Evolutionary conservation across 1,140 invertebrate species (phyloP), one percentile per base, ranked within the genome.

Genomic region (Apis dorsata): DNA sequence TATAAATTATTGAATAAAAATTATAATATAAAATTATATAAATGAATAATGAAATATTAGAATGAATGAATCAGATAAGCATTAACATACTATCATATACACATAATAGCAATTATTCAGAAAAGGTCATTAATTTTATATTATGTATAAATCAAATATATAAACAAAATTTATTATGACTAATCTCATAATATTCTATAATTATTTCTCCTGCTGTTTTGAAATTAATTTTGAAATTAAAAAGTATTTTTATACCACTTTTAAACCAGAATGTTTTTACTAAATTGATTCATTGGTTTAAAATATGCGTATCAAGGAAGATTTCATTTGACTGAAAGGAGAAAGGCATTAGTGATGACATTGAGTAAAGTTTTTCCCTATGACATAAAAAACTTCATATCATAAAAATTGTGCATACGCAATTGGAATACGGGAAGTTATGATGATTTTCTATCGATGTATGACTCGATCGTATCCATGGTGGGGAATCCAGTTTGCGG

Each of bases 401-500:
- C 21, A 65, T n/a, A 17, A 53, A 72, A 80, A 17, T 79, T 68
- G 60, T 19, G 15, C 57, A 24, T 0, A 53, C 49, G 21, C 44
- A 17, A 65, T 15, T 34, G 24, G 24, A 55, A 0, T 5, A 49
- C 76, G 66, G 79, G 83, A 85, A 89, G 34, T 84, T 79, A 49
- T 53, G 13, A 44, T 70, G 72, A 85, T 88, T 90, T 84, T 79
- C 80, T 82, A 83, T 75, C 34, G 63, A 72, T 34, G 65, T 11
- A 71, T 83, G 74, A 87, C 59, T 83, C 68, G 60, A 74, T 34
- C 9, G 19, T 11, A 53, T 51, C 19, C 55, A 74, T 82, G 65
- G 88, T 88, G 88, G 85, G 87, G 85, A 86, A 51, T n/a, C 15
- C 24, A 17, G 60, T 76, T 57, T 19, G 17, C 8, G 62, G 84